phyloP scores from a whole-genome alignment of 2,797 vertebrate genomes.

The Hippopotamyrus pictus region DNA sequence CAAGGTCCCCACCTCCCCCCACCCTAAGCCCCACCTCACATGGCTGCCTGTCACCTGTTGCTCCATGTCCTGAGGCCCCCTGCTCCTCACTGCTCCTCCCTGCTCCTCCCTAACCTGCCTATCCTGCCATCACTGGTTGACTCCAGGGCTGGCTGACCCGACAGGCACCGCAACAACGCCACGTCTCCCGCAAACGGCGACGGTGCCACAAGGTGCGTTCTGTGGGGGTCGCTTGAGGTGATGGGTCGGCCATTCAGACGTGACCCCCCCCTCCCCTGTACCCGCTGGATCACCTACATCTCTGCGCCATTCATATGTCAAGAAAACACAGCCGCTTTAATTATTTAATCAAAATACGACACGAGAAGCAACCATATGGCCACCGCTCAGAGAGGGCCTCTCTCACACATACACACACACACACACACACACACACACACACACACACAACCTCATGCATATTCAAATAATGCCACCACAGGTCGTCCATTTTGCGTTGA shows the following conservation, averaged over 20 bases:
- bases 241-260: background rate
- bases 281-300: background rate
- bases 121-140: background rate
- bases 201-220: background rate
- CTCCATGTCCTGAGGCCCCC: background rate
- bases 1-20: too few relatives aligned
- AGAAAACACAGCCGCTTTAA: slow-evolving; percentile 21
- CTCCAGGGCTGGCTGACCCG: background rate
- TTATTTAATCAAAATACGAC: background rate
- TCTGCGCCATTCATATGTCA: slow-evolving; percentile 2
- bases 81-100: background rate
- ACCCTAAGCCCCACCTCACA: background rate
- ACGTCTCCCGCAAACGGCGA: background rate
- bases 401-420: background rate
- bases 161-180: background rate
- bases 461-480: background rate
- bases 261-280: background rate
- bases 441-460: slow-evolving; percentile 29
- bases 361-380: background rate
- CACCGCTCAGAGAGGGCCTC: background rate
- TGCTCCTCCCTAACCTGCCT: background rate
- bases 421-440: background rate
- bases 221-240: background rate
- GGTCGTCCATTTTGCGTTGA: slow-evolving; percentile 23
- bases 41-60: slow-evolving; percentile 11